Conservation (phyloP, 2,113 vertebrate genomes). For the Hassar affinis region DNA sequence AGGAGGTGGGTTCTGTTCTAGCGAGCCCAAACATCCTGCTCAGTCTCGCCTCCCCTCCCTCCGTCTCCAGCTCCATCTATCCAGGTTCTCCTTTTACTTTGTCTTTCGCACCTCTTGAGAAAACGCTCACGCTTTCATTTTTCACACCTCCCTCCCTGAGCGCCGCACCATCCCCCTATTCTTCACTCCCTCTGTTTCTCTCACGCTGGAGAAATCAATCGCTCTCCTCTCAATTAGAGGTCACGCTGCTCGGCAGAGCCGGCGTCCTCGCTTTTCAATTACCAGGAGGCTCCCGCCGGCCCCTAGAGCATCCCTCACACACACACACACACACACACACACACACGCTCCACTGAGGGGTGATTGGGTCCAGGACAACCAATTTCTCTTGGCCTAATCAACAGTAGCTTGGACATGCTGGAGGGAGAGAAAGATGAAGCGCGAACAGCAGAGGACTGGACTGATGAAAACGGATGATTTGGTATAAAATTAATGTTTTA, state of each 20-base stretch:
- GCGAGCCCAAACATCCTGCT: neutral
- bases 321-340: conserved; percentile 33
- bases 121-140: conserved; percentile 45
- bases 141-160: conserved; percentile 23
- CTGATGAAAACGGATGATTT: neutral
- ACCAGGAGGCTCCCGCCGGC: conserved; percentile 65
- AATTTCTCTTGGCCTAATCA: conserved; percentile 74
- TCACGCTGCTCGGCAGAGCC: conserved; percentile 61
- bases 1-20: neutral
- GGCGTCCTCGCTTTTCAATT: conserved; percentile 73
- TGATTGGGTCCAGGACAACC: conserved; percentile 73
- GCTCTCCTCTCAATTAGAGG: conserved; percentile 70
- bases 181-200: conserved; percentile 34
- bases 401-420: conserved; percentile 66
- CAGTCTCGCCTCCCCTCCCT: neutral
- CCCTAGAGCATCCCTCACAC: conserved; percentile 43
- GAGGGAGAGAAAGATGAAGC: conserved; percentile 58
- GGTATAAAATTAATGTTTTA: neutral
- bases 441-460: conserved; percentile 34
- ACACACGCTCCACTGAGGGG: conserved; percentile 51
- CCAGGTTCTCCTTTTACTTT: conserved; percentile 9
- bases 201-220: conserved; percentile 69
- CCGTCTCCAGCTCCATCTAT: conserved; percentile 14
- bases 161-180: conserved; percentile 23
- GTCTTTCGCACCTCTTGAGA: conserved; percentile 32